Evolutionary conservation across 2,888 invertebrate genomes (phyloP), one percentile per base, ranked within the genome.

Genomic region (Caenorhabditis sp.): DNA sequence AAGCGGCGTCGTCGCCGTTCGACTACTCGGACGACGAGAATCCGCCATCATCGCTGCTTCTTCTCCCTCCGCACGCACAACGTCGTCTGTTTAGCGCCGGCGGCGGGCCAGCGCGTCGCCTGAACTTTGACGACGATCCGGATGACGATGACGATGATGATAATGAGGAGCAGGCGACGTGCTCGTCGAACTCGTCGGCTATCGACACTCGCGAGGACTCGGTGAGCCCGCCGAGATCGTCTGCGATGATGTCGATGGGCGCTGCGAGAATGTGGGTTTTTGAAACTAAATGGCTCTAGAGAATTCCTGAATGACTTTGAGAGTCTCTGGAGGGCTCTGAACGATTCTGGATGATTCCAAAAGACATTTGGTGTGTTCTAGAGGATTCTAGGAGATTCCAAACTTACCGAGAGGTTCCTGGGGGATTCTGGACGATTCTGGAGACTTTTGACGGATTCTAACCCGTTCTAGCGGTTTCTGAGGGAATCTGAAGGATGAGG

Each of bases 1-100:
- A 35, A 73, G 4, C 47, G n/a, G n/a, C 22, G 4, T 59, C 22
- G 4, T 59, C 82, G 22, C 79, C 83, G 31, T 83, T 83, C 54
- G 84, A 84, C 51, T 72, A 56, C 24, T 84, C 84, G 22, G 80
- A 84, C 44, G 84, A 83, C 6, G 83, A 83, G 44, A 74, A 70
- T 31, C 28, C 66, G 2, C 44, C 74, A 28, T n/a, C n/a, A n/a
- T n/a, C n/a, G n/a, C n/a, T n/a, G n/a, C n/a, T n/a, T n/a, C n/a
- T n/a, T n/a, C n/a, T n/a, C n/a, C n/a, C n/a, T n/a, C n/a, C n/a
- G n/a, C 58, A 77, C 51, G 28, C 61, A 16, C 80, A 72, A 47
- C 64, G 66, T 24, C 66, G 66, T n/a, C 66, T 59, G n/a, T n/a
- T n/a, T n/a, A n/a, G n/a, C 8, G 58, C 73, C 66, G 31, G 35